Conservation (phyloP, 2,113 vertebrate genomes). For the Grallaria varia region DNA sequence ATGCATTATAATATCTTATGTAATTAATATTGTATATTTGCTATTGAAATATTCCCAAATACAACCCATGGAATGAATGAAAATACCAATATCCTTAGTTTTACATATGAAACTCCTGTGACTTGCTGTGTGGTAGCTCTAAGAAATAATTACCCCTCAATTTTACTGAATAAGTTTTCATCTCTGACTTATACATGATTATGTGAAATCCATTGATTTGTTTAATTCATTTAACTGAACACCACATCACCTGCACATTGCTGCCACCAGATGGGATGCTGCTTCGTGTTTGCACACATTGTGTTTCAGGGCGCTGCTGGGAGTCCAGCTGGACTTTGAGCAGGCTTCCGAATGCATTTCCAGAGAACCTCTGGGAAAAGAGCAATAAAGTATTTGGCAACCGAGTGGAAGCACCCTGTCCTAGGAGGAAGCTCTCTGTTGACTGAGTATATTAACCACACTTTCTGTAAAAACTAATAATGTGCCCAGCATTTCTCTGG, state of each 20-base stretch:
- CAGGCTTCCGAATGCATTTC: neutral
- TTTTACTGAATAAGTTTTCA: neutral
- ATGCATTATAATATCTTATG: neutral
- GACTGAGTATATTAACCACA: neutral
- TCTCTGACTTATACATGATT: neutral
- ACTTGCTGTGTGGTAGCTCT: neutral
- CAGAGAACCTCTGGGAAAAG: neutral
- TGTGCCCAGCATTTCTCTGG: neutral
- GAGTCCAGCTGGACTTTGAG: neutral
- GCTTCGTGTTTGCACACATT: neutral
- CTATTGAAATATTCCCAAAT: neutral
- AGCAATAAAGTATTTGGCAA: neutral
- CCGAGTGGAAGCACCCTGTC: neutral
- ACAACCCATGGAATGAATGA: neutral
- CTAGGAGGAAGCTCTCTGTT: conserved; percentile 26
- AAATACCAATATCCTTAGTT: neutral
- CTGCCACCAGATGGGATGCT: neutral
- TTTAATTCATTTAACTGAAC: neutral
- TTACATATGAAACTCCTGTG: neutral
- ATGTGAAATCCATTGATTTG: neutral
- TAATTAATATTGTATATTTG: neutral
- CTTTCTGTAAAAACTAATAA: conserved; percentile 15
- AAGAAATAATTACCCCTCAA: neutral
- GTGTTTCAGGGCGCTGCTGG: neutral
- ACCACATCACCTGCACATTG: neutral